These are phyloP conservation scores for Drosophila pseudoobscura DNA, from an alignment of 1,140 invertebrate species.

Conservation along the genomic window DNA sequence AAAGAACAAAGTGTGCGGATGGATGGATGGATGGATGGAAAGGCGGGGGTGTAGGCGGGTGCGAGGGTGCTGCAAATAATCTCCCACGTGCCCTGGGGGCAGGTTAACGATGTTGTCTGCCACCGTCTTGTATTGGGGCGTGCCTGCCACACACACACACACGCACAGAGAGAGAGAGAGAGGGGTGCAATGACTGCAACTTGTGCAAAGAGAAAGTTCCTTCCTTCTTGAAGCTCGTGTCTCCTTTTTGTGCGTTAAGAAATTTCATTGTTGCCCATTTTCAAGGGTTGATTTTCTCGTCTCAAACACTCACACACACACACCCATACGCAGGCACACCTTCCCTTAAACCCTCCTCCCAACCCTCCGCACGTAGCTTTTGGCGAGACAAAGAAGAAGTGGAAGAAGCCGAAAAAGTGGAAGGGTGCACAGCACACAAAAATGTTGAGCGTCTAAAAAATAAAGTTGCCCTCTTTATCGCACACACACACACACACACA, in stretches of 20 bases:
- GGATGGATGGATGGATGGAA: slow-evolving; percentile 1
- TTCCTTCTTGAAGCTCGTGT: slow-evolving; percentile 35
- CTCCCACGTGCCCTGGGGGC: slow-evolving; percentile 48
- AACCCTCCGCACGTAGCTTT: background rate
- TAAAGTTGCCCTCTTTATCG: slow-evolving; percentile 49
- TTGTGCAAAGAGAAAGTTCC: slow-evolving; percentile 62
- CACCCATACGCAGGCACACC: background rate
- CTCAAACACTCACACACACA: background rate
- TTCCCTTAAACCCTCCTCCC: slow-evolving; percentile 2
- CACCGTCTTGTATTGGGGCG: slow-evolving; percentile 24
- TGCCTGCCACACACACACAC: slow-evolving; percentile 15
- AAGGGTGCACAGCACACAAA: slow-evolving; percentile 1
- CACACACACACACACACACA: slow-evolving; percentile 13
- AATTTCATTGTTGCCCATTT: slow-evolving; percentile 61
- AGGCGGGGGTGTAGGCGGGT: background rate
- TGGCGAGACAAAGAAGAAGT: slow-evolving; percentile 37
- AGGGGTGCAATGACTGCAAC: slow-evolving; percentile 65
- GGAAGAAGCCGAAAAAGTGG: slow-evolving; percentile 1
- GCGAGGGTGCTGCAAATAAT: slow-evolving; percentile 29
- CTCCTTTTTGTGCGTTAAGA: slow-evolving; percentile 38
- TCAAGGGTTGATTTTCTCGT: slow-evolving; percentile 43
- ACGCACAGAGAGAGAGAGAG: slow-evolving; percentile 12
- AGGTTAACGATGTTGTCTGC: slow-evolving; percentile 67
- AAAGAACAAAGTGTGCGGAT: slow-evolving; percentile 43
- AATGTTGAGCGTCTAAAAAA: slow-evolving; percentile 33